Base-by-base conservation (phyloP, 2,797 vertebrate species). In the Takifugu ocellatus region DNA sequence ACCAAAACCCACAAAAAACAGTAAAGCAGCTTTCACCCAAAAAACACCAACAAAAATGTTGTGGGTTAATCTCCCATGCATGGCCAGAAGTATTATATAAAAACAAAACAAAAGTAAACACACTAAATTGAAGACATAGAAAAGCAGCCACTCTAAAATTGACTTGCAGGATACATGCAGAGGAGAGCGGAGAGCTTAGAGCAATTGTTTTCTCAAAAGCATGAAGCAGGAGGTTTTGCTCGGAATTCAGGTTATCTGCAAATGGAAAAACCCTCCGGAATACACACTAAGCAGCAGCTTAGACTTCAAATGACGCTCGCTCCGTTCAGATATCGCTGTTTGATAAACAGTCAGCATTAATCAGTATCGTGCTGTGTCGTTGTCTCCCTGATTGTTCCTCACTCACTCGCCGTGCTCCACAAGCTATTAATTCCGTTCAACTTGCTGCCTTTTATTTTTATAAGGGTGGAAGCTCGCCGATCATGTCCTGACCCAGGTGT, bases 171-270 rank as follows among this genome's bases (percentile, higher is more conserved):
- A 83, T 42, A 58, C 73, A 49, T 16, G 33, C 72, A 68, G 74
- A 59, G 81, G 70, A 68, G 74, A 59, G 81, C 75, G 49, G 39
- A 74, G 48, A 8, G n/a, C 46, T 55, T 10, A 2, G 31, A 82
- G 59, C 85, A 77, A 84, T 80, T 80, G 69, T 73, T 85, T 69
- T 59, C 68, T 64, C 55, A 75, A 70, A 66, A 82, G 70, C 57
- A 55, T 62, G 64, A 59, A 59, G 44, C 25, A 42, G 59, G 58
- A 60, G 56, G 29, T 21, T 73, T 79, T 72, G 53, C 56, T 80
- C 70, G 58, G 64, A 31, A 33, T 24, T 45, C 75, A 81, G 68
- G 66, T 76, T 63, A 65, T 78, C 62, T 59, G 59, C 60, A 72
- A 81, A 70, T 56, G 54, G 64, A 78, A 82, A 68, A 79, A 54